phyloP scores from a whole-genome alignment of 2,888 invertebrate species.

The Hoplodrina ambigua region DNA sequence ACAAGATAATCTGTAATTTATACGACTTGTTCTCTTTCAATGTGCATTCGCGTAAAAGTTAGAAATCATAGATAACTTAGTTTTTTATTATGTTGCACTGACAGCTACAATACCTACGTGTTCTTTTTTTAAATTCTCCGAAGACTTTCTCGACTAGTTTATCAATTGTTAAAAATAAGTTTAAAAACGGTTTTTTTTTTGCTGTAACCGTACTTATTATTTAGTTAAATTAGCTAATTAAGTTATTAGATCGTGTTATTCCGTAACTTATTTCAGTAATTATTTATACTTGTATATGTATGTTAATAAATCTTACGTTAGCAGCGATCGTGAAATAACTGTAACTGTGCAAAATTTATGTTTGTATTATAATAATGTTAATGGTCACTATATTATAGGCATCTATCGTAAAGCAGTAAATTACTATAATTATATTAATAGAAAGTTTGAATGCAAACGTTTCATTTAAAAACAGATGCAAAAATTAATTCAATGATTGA shows the following conservation, averaged over 20 bases:
- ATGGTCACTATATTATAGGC: constrained; percentile 35
- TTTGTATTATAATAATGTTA: constrained; percentile 28
- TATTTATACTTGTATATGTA: constrained; percentile 31
- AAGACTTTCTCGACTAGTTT: constrained; percentile 30
- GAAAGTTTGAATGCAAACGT: constrained; percentile 38
- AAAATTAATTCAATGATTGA: not conserved
- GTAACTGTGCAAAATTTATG: constrained; percentile 41
- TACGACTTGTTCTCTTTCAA: constrained; percentile 31
- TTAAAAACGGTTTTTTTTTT: not conserved
- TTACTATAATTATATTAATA: constrained; percentile 31
- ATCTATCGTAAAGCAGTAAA: constrained; percentile 28
- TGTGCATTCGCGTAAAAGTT: constrained; percentile 34
- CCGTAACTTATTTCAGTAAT: constrained; percentile 33
- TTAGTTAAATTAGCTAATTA: constrained; percentile 26
- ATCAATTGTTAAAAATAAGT: constrained; percentile 11
- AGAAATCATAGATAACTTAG: constrained; percentile 41
- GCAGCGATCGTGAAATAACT: constrained; percentile 34
- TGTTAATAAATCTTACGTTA: constrained; percentile 44
- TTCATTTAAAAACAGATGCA: constrained; percentile 5
- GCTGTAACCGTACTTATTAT: constrained; percentile 6
- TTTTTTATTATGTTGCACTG: constrained; percentile 29
- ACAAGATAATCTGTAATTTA: constrained; percentile 34
- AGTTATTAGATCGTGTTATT: constrained; percentile 45
- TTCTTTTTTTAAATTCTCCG: constrained; percentile 32
- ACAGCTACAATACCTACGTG: constrained; percentile 22